Conservation (phyloP, 1,140 invertebrate species). For the Saccostrea glomerata region DNA sequence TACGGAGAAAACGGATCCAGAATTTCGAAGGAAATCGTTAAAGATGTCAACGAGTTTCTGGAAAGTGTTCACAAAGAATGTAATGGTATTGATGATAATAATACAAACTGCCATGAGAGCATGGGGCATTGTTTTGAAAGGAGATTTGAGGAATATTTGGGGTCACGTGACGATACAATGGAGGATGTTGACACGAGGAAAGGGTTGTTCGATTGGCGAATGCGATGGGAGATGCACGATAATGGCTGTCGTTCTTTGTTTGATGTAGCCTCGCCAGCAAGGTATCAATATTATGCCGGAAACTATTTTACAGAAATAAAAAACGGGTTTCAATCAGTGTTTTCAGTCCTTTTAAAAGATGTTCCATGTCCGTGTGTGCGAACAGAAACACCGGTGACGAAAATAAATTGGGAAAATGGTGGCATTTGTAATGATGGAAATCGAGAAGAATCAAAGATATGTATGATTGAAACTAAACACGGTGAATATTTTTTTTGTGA, state of each 20-base stretch:
- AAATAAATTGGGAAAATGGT: slow-evolving; percentile 28
- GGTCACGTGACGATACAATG: not conserved
- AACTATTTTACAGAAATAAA: slow-evolving; percentile 20
- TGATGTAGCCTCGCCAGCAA: slow-evolving; percentile 13
- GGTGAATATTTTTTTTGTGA: not conserved
- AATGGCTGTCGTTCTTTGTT: slow-evolving; percentile 37
- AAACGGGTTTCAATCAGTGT: slow-evolving; percentile 24
- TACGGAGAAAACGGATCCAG: slow-evolving; percentile 3
- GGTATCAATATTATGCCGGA: slow-evolving; percentile 21
- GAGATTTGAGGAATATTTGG: slow-evolving; percentile 30
- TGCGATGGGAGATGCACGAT: slow-evolving; percentile 39
- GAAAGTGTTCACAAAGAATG: slow-evolving; percentile 3
- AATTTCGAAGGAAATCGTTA: slow-evolving; percentile 29
- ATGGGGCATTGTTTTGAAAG: not conserved
- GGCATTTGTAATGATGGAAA: not conserved
- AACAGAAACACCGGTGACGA: slow-evolving; percentile 10
- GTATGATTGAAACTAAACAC: not conserved
- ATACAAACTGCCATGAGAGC: not conserved
- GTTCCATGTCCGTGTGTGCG: not conserved
- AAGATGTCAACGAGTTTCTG: slow-evolving; percentile 11
- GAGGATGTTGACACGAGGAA: not conserved
- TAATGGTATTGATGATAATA: not conserved
- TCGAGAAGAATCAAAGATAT: not conserved
- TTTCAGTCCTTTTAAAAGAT: slow-evolving; percentile 2
- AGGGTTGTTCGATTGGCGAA: slow-evolving; percentile 37